Evolutionary conservation across 2,797 vertebrate species (phyloP), one percentile per base, ranked within the genome.

Genomic region (Oreochromis grahami): DNA sequence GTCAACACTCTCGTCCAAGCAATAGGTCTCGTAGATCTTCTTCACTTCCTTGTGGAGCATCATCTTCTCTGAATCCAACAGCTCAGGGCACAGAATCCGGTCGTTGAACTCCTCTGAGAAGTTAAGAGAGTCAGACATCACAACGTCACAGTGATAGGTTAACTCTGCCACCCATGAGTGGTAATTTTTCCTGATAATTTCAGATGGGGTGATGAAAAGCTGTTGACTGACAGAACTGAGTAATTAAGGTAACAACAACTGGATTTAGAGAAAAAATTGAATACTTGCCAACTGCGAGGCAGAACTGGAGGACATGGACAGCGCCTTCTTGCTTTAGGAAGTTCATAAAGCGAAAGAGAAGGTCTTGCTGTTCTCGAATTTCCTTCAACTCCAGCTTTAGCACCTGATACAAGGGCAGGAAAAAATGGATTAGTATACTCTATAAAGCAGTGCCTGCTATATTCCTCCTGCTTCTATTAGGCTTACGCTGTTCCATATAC

Each of bases 311-410:
- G 58, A 99, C 98, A 1, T 99, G 98, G 34, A 99, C 98, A 1
- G 98, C 98, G 63, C 98, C 98, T 93, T 99, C 98, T 94, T 99
- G 98, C 90, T 99, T 99, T 85, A 99, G 93, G 92, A 99, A 99
- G 93, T 99, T 99, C 98, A 99, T 99, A 89, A 99, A 99, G 32
- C 98, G 97, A 91, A 99, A 99, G 56, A 99, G 97, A 90, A 99
- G 97, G 87, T 99, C 98, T 90, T 99, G 98, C 76, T 99, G 97
- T 89, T 97, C 97, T 86, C 98, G 94, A 91, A 99, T 99, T 94
- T 99, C 98, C 92, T 98, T 99, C 79, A 99, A 87, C 89, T 99
- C 98, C 91, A 99, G 95, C 85, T 99, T 98, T 81, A 99, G 94
- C n/a, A 98, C 98, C 98, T 92, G 85, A 63, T 84, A 7, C 43